phyloP scores from a whole-genome alignment of 2,797 vertebrate species.

The Micropoecilia bifurca region DNA sequence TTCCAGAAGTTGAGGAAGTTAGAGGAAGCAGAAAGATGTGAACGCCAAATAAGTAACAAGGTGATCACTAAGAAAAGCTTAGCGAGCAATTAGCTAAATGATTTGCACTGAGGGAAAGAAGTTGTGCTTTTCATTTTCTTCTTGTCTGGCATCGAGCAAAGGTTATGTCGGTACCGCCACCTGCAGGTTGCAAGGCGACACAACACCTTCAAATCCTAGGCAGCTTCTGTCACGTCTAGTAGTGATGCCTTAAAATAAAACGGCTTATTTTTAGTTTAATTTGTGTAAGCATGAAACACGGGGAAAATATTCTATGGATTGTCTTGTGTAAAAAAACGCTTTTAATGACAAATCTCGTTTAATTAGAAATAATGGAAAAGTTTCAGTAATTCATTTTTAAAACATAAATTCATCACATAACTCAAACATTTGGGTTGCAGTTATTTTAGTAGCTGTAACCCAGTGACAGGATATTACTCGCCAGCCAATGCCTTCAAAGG shows the following conservation, averaged over 20 bases:
- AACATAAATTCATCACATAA: background rate
- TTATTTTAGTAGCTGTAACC: too few relatives aligned
- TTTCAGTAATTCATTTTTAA: background rate
- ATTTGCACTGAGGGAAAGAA: slow-evolving; percentile 20
- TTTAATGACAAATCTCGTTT: background rate
- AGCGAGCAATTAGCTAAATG: slow-evolving; percentile 1
- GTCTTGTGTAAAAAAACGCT: background rate
- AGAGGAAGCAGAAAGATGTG: slow-evolving; percentile 12
- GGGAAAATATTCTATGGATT: background rate
- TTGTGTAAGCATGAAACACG: background rate
- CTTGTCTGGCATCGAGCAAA: background rate
- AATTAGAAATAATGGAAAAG: background rate
- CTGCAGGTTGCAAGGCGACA: slow-evolving; percentile 48
- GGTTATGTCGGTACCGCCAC: slow-evolving; percentile 49
- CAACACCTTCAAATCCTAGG: slow-evolving; percentile 4
- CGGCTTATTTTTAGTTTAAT: background rate
- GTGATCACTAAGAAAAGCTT: slow-evolving; percentile 22
- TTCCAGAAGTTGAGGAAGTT: slow-evolving; percentile 9
- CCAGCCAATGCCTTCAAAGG: background rate
- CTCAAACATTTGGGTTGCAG: too few relatives aligned
- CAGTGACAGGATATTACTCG: too few relatives aligned
- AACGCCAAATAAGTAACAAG: slow-evolving; percentile 32
- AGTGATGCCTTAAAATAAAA: background rate
- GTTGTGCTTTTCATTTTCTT: background rate
- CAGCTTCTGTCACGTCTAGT: background rate